Evolutionary conservation across 2,797 vertebrate species (phyloP).

Genomic region (Glossophaga mutica): DNA sequence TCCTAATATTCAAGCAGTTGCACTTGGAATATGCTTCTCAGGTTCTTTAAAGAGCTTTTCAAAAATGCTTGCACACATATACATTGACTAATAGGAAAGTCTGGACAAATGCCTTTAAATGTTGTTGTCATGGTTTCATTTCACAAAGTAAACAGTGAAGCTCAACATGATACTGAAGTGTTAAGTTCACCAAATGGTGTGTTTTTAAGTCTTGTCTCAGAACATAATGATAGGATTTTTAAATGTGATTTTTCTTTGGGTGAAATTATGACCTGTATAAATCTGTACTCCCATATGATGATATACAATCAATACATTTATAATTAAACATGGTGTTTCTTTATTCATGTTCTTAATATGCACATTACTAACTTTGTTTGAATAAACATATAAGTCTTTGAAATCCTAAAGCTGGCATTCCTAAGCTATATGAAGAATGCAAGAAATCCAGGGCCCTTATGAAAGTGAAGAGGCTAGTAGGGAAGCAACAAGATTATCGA

Average conservation of each 20-base stretch:
- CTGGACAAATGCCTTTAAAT: conserved; percentile 68
- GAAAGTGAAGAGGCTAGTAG: not conserved
- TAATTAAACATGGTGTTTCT: not conserved
- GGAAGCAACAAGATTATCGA: not conserved
- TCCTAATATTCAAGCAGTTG: conserved; percentile 29
- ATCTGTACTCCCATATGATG: not conserved
- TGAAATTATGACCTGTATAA: conserved; percentile 60
- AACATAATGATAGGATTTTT: conserved; percentile 48
- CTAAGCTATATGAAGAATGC: not conserved
- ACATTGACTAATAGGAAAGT: conserved; percentile 73
- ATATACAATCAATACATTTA: not conserved
- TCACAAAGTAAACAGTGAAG: conserved; percentile 73
- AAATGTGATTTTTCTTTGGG: not conserved
- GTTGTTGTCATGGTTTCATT: conserved; percentile 61
- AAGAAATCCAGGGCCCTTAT: not conserved
- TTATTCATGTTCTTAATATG: not conserved
- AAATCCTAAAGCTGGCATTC: not conserved
- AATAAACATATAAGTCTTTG: not conserved
- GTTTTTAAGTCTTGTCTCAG: conserved; percentile 51
- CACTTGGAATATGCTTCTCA: conserved; percentile 44
- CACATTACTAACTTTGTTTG: not conserved
- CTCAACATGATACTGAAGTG: conserved; percentile 66
- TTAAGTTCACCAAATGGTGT: conserved; percentile 76
- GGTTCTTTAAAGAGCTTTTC: conserved; percentile 62
- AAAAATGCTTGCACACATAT: conserved; percentile 67